These are phyloP conservation scores for Mormoops blainvillei DNA, from an alignment of 2,113 vertebrate species.

Conservation along the genomic window DNA sequence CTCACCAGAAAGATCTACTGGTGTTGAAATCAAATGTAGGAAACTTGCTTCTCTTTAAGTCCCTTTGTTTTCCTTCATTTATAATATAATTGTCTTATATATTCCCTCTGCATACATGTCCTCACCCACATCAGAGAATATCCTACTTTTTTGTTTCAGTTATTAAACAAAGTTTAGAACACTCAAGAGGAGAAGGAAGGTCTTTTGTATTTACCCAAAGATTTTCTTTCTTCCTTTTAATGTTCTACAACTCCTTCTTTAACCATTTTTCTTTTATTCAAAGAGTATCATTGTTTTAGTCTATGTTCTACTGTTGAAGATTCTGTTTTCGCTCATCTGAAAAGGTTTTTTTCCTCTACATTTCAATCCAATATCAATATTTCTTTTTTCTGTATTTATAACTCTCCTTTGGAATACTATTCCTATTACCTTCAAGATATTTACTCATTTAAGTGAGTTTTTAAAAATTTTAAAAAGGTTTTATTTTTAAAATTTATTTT, in stretches of 20 bases:
- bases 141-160: background rate
- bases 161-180: background rate
- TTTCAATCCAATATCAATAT: background rate
- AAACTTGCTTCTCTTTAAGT: background rate
- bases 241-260: background rate
- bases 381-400: background rate
- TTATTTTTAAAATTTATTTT: too few species aligned
- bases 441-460: background rate
- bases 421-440: background rate
- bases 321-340: background rate
- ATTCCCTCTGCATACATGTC: background rate
- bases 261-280: background rate
- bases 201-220: background rate
- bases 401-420: background rate
- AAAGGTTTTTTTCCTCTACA: background rate
- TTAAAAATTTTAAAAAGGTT: too few species aligned
- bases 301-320: background rate
- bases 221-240: background rate
- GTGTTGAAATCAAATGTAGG: background rate
- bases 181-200: background rate
- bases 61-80: background rate
- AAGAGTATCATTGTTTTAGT: background rate
- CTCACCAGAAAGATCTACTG: background rate
- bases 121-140: background rate
- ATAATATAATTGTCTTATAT: background rate